Evolutionary conservation across 2,113 vertebrate genomes (phyloP).

Genomic region (Ctenomys sociabilis): DNA sequence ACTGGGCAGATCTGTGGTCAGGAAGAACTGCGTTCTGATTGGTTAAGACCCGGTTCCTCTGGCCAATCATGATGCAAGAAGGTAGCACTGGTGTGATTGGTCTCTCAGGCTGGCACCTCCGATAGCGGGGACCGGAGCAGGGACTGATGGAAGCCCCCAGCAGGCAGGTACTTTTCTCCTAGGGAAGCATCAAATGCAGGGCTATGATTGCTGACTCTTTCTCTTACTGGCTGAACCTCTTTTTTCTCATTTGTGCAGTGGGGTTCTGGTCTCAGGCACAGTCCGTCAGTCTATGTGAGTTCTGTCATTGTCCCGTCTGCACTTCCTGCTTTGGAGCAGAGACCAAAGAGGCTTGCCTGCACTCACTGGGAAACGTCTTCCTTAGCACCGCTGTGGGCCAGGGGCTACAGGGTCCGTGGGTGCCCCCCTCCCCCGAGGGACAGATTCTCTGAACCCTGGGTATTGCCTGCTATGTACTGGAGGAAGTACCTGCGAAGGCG

Average conservation of each 20-base stretch:
- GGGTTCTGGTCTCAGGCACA: not conserved
- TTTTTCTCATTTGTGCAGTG: not conserved
- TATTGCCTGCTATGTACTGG: too few species aligned
- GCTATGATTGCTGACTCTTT: not conserved
- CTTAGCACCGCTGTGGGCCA: not conserved
- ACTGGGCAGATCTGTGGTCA: not conserved
- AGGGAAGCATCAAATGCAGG: not conserved
- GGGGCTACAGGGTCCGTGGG: not conserved
- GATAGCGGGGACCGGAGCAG: accelerated
- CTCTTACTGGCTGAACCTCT: not conserved
- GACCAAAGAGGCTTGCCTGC: not conserved
- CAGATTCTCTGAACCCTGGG: not conserved
- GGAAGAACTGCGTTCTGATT: not conserved
- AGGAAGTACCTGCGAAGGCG: not conserved
- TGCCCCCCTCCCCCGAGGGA: not conserved
- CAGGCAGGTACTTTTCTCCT: not conserved
- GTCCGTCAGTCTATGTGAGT: too few species aligned
- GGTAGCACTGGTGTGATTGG: not conserved
- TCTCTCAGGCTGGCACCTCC: too few species aligned
- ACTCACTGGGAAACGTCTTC: not conserved
- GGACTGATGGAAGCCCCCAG: not conserved
- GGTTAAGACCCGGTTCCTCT: not conserved
- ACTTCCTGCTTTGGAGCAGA: not conserved
- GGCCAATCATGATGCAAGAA: not conserved
- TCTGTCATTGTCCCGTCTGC: not conserved